Percentiles rank a stretch among this genome's conserved stretches.
Conservation (phyloP, 1,140 invertebrate species). For the Brachionus plicatilis region DNA sequence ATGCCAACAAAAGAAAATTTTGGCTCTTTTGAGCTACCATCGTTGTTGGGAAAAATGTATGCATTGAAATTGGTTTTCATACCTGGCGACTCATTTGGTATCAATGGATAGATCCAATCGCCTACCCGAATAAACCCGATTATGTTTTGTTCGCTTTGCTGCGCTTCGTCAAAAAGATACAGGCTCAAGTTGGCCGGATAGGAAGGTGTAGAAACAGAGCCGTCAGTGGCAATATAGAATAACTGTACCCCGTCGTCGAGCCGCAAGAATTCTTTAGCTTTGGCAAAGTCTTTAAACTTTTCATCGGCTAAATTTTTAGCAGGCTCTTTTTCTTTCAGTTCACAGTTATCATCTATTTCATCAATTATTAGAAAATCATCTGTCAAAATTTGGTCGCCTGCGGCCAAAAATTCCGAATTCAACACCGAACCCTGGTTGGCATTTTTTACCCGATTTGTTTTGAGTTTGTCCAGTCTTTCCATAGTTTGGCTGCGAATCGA, state of each 20-base stretch:
- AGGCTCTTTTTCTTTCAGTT: not conserved
- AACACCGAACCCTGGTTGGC: not conserved
- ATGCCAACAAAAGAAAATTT: slow-evolving; percentile 30
- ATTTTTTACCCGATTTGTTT: not conserved
- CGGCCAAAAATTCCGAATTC: not conserved
- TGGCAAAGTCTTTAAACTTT: not conserved
- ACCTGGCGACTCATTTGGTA: slow-evolving; percentile 3
- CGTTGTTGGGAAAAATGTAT: slow-evolving; percentile 36
- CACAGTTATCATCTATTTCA: not conserved
- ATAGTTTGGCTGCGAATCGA: slow-evolving; percentile 16
- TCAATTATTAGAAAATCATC: slow-evolving; percentile 17
- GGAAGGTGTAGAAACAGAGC: slow-evolving; percentile 28
- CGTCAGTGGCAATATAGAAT: slow-evolving; percentile 31
- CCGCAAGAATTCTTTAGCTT: slow-evolving; percentile 2
- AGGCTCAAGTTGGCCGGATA: not conserved
- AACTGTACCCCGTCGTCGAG: slow-evolving; percentile 8
- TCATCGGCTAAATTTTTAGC: not conserved
- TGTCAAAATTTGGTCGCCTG: not conserved
- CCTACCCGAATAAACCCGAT: slow-evolving; percentile 30
- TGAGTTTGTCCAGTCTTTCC: slow-evolving; percentile 2
- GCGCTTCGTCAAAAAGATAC: not conserved
- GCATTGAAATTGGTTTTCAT: slow-evolving; percentile 38
- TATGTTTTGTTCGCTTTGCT: not conserved
- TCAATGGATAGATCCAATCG: slow-evolving; percentile 23
- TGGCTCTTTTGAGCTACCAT: not conserved